A percentile compares a stretch with the other conserved stretches of the same genome.
Conservation (phyloP, 2,113 vertebrate genomes). For the Helogale parvula region DNA sequence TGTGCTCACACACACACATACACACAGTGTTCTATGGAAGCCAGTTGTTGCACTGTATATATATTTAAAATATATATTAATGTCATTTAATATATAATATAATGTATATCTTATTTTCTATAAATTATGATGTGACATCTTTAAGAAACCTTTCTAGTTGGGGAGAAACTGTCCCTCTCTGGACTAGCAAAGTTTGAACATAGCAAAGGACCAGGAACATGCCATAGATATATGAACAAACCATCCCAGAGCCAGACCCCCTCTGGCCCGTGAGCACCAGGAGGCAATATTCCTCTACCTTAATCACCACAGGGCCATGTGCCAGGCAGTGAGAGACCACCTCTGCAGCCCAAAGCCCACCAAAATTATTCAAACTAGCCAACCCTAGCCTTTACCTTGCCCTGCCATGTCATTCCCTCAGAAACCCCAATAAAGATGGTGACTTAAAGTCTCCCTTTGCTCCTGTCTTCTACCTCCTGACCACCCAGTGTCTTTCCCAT, state of each 20-base stretch:
- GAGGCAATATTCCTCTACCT: neutral
- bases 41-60: neutral
- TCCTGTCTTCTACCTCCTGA: neutral
- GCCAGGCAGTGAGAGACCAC: neutral
- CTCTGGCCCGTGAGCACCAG: neutral
- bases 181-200: neutral
- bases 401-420: neutral
- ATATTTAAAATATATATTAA: no score
- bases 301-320: neutral
- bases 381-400: neutral
- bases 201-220: neutral
- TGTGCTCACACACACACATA: neutral
- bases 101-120: neutral
- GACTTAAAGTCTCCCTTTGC: accelerated
- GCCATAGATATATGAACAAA: neutral
- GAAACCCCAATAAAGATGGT: neutral
- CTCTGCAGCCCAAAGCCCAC: neutral
- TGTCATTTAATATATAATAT: no score
- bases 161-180: neutral
- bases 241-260: no score
- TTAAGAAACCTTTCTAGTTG: neutral
- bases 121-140: neutral
- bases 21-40: neutral
- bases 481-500: neutral
- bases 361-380: neutral